Base-by-base conservation (phyloP, 1,140 invertebrate genomes). In the Oedothorax gibbosus region DNA sequence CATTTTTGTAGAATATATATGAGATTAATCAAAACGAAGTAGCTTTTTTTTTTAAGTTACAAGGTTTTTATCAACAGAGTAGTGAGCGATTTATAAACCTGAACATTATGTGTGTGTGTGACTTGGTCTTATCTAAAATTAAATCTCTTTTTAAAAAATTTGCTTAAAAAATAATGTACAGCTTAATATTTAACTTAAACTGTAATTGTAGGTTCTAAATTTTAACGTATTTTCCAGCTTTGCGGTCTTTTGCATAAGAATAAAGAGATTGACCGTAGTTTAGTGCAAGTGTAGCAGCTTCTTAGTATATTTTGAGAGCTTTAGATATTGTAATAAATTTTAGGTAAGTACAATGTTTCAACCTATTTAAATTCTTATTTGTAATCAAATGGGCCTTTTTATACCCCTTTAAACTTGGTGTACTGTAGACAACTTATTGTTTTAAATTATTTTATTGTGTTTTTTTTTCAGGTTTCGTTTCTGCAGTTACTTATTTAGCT, bases 191-290 rank as follows among this genome's bases (percentile, higher is more conserved):
- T 18, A 64, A 14, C 2, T n/a, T 64, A 9, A 12, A 64, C 35
- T 64, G 20, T 64, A 12, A 18, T 15, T 64, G 2, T 14, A 64
- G 7, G 20, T 18, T 15, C 0, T 68, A 1, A 49, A 11, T 0
- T 12, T 8, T 75, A 35, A 20, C 64, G 65, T 79, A 51, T 56
- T 91, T 90, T 81, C 77, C 64, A 87, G 86, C 56, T 86, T 51
- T 83, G 85, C 68, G 83, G 76, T 18, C 62, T 87, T 35, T 64
- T 85, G 49, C 84, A 11, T 87, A 93, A 93, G 88, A 95, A 94
- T 88, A 94, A 94, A 54, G 77, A 79, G n/a, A 66, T 68, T 56
- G 65, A 79, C 68, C n/a, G 49, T 56, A 9, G n/a, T 68, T 54
- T 68, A 35, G 18, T 51, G 21, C 56, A 56, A 35, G 57, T 75